Percentiles rank a stretch among this genome's conserved stretches.
phyloP scores from a whole-genome alignment of 1,140 invertebrate species.

The Nasonia giraulti region DNA sequence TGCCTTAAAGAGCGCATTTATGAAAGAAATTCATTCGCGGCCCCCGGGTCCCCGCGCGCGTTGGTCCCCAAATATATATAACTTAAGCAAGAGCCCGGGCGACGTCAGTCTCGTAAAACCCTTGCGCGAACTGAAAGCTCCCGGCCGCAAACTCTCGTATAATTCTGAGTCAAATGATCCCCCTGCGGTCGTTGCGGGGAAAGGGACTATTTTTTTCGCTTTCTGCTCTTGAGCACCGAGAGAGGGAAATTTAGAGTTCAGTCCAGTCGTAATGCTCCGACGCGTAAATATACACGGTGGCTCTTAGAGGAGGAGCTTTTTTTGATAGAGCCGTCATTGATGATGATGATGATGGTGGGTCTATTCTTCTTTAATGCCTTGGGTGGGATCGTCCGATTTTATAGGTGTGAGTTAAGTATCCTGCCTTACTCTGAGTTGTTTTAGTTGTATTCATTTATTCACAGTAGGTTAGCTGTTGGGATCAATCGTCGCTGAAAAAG shows the following conservation, averaged over 20 bases:
- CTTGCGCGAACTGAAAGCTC: not conserved
- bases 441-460: too few relatives aligned
- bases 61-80: slow-evolving; percentile 4
- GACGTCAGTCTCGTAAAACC: not conserved
- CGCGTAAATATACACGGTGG: not conserved
- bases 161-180: not conserved
- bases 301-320: not conserved
- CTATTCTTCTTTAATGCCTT: not conserved
- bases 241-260: not conserved
- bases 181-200: not conserved
- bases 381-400: not conserved
- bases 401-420: not conserved
- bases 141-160: not conserved
- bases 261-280: not conserved
- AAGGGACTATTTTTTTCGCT: not conserved
- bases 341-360: not conserved
- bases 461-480: not conserved
- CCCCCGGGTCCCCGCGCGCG: not conserved
- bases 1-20: slow-evolving; percentile 17
- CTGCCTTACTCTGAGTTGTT: too few relatives aligned
- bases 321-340: not conserved
- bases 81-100: not conserved
- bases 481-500: not conserved
- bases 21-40: slow-evolving; percentile 37
- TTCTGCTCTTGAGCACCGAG: not conserved